phyloP scores from a whole-genome alignment of 2,888 invertebrate species.

The Tipula helvola region DNA sequence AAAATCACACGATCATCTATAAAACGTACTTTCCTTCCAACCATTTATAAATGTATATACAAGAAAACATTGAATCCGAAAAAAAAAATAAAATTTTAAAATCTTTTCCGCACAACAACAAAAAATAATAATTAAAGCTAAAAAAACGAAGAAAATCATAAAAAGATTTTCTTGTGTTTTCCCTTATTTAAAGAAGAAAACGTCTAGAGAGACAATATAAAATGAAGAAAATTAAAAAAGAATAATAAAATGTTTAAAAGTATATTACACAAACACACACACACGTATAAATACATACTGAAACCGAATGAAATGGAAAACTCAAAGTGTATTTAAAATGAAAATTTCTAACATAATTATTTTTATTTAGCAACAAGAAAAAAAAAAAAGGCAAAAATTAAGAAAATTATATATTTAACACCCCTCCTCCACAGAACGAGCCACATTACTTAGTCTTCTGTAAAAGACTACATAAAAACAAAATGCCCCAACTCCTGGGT shows the following conservation, averaged over 20 bases:
- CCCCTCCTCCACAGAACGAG: neutral
- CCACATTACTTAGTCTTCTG: neutral
- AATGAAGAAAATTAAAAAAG: neutral
- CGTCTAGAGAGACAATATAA: neutral
- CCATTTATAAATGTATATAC: neutral
- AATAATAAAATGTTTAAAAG: neutral
- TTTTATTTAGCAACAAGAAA: neutral
- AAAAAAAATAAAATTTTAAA: neutral
- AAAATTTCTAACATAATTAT: neutral
- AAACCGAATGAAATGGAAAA: constrained; percentile 4
- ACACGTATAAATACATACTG: neutral
- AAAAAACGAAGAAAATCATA: neutral
- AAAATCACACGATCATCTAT: neutral
- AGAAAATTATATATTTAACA: neutral
- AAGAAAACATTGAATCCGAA: neutral
- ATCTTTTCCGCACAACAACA: neutral
- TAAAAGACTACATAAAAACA: neutral
- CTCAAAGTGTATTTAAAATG: neutral
- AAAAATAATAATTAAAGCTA: neutral
- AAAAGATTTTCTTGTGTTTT: neutral
- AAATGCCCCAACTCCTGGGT: neutral
- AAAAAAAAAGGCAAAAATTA: neutral
- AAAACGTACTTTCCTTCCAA: neutral
- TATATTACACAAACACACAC: neutral
- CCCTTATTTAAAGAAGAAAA: neutral